Percentiles rank a stretch among this genome's conserved stretches.
These are phyloP conservation scores for Solenodon paradoxus DNA, from an alignment of 2,113 vertebrate genomes.

Conservation along the genomic window DNA sequence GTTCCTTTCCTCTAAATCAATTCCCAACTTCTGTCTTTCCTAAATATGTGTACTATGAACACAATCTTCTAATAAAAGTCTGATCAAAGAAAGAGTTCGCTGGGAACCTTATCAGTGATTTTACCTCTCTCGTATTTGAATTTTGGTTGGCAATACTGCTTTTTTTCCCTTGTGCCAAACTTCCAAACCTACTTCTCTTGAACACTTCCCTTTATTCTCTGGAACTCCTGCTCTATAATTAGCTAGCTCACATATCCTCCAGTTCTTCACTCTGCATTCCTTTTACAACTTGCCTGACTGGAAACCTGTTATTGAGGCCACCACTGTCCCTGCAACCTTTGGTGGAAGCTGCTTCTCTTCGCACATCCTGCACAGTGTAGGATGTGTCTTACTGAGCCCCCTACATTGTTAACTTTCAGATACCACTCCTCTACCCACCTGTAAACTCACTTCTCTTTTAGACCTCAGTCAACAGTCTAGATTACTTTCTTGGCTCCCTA, in stretches of 20 bases:
- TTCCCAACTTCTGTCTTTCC: background rate
- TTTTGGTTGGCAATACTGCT: background rate
- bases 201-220: background rate
- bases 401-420: background rate
- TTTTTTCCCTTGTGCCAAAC: background rate
- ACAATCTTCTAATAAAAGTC: background rate
- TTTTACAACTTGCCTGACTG: background rate
- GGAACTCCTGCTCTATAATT: background rate
- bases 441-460: background rate
- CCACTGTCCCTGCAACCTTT: background rate
- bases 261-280: background rate
- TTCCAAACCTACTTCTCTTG: background rate
- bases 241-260: background rate
- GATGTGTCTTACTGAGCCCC: background rate
- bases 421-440: background rate
- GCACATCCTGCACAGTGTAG: background rate
- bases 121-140: background rate
- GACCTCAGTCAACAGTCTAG: background rate
- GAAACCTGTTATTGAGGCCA: background rate
- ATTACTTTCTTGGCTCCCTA: background rate
- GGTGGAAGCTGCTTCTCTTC: background rate
- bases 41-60: background rate
- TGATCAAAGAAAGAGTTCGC: background rate
- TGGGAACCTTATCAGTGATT: background rate
- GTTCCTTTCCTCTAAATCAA: background rate